phyloP scores from a whole-genome alignment of 2,888 invertebrate species.

The Catocala fraxini region DNA sequence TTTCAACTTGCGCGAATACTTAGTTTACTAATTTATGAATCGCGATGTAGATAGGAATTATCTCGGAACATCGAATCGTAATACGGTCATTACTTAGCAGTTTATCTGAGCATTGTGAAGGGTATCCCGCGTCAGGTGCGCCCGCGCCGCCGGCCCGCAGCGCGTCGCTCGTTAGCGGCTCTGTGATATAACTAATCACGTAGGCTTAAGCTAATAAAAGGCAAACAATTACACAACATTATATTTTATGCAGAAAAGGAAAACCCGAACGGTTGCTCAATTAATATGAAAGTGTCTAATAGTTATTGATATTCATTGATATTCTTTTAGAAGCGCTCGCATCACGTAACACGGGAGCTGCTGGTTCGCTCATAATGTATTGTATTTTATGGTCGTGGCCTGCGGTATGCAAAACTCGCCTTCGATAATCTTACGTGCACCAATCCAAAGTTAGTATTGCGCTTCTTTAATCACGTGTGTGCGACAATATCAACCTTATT shows the following conservation, averaged over 20 bases:
- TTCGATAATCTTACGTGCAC: constrained; percentile 76
- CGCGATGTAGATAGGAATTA: constrained; percentile 29
- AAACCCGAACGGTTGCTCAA: constrained; percentile 57
- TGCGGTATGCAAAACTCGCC: constrained; percentile 82
- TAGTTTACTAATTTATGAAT: constrained; percentile 23
- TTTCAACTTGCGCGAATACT: constrained; percentile 21
- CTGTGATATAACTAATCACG: constrained; percentile 20
- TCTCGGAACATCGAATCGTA: constrained; percentile 34
- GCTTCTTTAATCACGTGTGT: constrained; percentile 37
- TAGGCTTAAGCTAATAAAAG: constrained; percentile 19
- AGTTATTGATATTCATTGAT: constrained; percentile 67
- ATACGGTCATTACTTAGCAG: constrained; percentile 23
- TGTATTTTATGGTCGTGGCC: constrained; percentile 81
- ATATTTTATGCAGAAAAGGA: constrained; percentile 45
- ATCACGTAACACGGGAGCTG: constrained; percentile 82
- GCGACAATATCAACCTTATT: constrained; percentile 52
- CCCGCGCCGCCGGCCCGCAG: background rate
- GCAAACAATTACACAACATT: constrained; percentile 36
- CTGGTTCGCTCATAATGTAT: constrained; percentile 76
- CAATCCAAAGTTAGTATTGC: constrained; percentile 67
- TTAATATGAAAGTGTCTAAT: constrained; percentile 65
- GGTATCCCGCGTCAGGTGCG: constrained; percentile 5
- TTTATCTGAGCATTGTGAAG: constrained; percentile 10
- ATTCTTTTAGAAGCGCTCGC: constrained; percentile 67
- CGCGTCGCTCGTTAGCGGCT: too few species aligned